Base-by-base conservation (phyloP, 2,888 invertebrate species). In the Drosophila mimetica region DNA sequence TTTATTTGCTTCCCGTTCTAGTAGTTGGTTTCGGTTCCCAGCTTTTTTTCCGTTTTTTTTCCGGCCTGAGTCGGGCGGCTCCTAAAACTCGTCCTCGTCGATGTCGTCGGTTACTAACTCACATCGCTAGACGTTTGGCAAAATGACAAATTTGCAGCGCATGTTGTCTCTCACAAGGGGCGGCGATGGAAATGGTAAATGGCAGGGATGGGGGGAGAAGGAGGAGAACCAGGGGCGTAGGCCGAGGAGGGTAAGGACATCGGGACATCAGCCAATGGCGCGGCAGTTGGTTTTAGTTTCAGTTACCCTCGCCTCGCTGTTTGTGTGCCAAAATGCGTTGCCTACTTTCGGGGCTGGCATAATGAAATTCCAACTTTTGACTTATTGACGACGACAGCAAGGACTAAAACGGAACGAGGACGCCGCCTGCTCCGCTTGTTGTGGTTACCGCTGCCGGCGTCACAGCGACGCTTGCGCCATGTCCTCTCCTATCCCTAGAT, bases 301-400 rank as follows among this genome's bases (percentile, higher is more conserved):
- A 65, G 77, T 55, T 74, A 50, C 54, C 54, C 57, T 25, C 36
- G 60, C 63, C 57, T n/a, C 69, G 69, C 66, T 63, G 72, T 72
- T 63, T 74, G 87, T 64, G 64, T 89, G 88, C 89, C 86, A 84
- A 84, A 87, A 76, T 72, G 79, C 80, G 88, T 89, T 89, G 88
- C 88, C 79, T 84, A 89, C 88, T 82, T 89, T 86, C 72, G 75
- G 80, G 46, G 71, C 83, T 66, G 60, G 83, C 75, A 76, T 89
- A 90, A 90, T 89, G 88, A 88, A 90, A 90, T 90, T 90, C 89
- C 90, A 88, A 86, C 82, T 78, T 80, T 79, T 90, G 90, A 88
- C 89, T 90, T 90, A 90, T 90, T 90, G 90, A 90, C 88, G 89
- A 77, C 71, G 64, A 67, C 77, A 54, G 61, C 52, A 51, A 61